Evolutionary conservation across 2,113 vertebrate genomes (phyloP), one percentile per base, ranked within the genome.

Genomic region (Alethe diademata): DNA sequence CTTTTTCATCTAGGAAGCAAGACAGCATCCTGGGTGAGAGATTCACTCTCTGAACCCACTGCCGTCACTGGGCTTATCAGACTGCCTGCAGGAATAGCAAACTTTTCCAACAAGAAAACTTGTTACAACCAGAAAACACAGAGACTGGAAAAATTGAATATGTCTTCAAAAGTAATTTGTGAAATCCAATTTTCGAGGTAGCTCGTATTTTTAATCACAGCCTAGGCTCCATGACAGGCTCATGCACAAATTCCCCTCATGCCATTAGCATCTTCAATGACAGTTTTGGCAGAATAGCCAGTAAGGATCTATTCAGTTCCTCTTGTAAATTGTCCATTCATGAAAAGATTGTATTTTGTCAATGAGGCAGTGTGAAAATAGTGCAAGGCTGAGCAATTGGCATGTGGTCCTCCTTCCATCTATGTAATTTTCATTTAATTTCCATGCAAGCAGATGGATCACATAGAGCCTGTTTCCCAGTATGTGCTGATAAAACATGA

Each of bases 391-490:
- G 45, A 90, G 42, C 13, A 88, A 66, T 4, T 76, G 67, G 43
- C 88, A 58, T 3, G 9, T 43, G 64, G 54, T 33, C 14, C 33
- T 33, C 35, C 54, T 95, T 65, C 74, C 86, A 86, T 70, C 82
- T 56, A 8, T 36, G 38, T 36, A 83, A 78, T 83, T 96, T 86
- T 74, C 33, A 94, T 76, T 96, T 76, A 35, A 90, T 88, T 66
- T 66, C 38, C 19, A 58, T 65, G 38, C 88, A 83, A 73, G 75
- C 50, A 92, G 67, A 79, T 70, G 54, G 86, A 88, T 86, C 43
- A 42, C 42, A 73, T 40, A 66, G 33, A 94, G 42, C 35, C 47
- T 92, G 12, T 50, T 90, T 90, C 64, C 58, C 79, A 92, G 88
- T 67, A 80, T 11, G 42, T 58, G 71, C 58, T 83, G 64, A 72